Conservation (phyloP, 2,888 invertebrate genomes). For the Exocentrus adspersus region DNA sequence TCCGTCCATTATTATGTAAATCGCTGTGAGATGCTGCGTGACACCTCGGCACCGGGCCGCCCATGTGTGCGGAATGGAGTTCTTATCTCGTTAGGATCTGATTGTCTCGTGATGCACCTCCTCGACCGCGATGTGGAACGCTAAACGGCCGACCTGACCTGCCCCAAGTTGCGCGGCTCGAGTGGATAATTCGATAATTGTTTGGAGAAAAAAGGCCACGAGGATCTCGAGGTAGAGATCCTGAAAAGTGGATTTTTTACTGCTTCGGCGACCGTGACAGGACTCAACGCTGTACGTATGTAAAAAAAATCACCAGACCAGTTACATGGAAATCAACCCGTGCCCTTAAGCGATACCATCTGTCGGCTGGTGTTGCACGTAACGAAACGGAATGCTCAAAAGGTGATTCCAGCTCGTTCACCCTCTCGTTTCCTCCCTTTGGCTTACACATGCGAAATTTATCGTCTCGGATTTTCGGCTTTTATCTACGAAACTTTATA, state of each 20-base stretch:
- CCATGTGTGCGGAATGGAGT: slow-evolving; percentile 18
- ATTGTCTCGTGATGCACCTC: slow-evolving; percentile 7
- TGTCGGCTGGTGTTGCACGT: slow-evolving; percentile 19
- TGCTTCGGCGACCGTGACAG: too few species aligned
- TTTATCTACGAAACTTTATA: slow-evolving; percentile 24
- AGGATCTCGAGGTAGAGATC: background rate
- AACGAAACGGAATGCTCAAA: slow-evolving; percentile 15
- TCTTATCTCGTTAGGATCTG: slow-evolving; percentile 21
- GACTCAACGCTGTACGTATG: too few species aligned
- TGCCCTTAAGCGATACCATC: slow-evolving; percentile 19
- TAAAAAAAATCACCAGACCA: slow-evolving; percentile 1
- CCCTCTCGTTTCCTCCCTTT: slow-evolving; percentile 27
- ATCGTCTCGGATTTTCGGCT: slow-evolving; percentile 20
- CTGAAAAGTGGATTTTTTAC: background rate
- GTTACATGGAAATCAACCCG: slow-evolving; percentile 13
- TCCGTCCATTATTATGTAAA: slow-evolving; percentile 6
- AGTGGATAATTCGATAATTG: background rate
- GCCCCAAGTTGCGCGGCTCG: background rate
- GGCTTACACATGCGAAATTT: slow-evolving; percentile 29
- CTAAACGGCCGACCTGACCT: slow-evolving; percentile 24
- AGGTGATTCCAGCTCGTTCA: slow-evolving; percentile 29
- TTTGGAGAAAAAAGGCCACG: background rate
- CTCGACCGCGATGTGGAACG: slow-evolving; percentile 24
- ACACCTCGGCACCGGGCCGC: background rate
- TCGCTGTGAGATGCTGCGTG: background rate